Conservation (phyloP, 2,888 invertebrate genomes). For the Parnassius orleans region DNA sequence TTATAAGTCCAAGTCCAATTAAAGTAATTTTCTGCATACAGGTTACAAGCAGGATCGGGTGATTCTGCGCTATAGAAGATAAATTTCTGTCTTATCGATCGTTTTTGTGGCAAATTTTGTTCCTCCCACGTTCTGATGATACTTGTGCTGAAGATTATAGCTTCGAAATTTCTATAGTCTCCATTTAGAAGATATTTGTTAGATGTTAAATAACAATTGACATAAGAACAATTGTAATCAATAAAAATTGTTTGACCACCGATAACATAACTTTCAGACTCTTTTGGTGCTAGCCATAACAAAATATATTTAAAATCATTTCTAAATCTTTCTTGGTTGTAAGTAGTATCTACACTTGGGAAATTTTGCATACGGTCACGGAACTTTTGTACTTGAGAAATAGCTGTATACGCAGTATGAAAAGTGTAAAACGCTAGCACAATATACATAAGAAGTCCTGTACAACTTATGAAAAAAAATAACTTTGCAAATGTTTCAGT, state of each 20-base stretch:
- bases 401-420: conserved; percentile 46
- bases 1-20: conserved; percentile 76
- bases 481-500: conserved; percentile 56
- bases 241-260: conserved; percentile 50
- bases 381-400: conserved; percentile 37
- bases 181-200: conserved; percentile 44
- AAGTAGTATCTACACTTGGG: conserved; percentile 21
- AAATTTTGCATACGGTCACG: conserved; percentile 31
- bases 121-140: conserved; percentile 39
- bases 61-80: conserved; percentile 57
- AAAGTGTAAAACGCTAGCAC: conserved; percentile 59
- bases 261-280: conserved; percentile 31
- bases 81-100: conserved; percentile 57
- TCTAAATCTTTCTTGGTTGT: conserved; percentile 27
- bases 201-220: conserved; percentile 59
- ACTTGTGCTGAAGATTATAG: conserved; percentile 55
- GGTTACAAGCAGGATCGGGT: conserved; percentile 54
- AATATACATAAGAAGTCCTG: conserved; percentile 55
- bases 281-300: conserved; percentile 45
- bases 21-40: conserved; percentile 53
- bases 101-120: conserved; percentile 40
- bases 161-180: conserved; percentile 55
- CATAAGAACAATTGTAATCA: conserved; percentile 46
- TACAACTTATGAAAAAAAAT: conserved; percentile 60
- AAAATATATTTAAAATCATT: conserved; percentile 54